Base-by-base conservation (phyloP, 2,113 vertebrate species). In the Tylochromis polylepis region DNA sequence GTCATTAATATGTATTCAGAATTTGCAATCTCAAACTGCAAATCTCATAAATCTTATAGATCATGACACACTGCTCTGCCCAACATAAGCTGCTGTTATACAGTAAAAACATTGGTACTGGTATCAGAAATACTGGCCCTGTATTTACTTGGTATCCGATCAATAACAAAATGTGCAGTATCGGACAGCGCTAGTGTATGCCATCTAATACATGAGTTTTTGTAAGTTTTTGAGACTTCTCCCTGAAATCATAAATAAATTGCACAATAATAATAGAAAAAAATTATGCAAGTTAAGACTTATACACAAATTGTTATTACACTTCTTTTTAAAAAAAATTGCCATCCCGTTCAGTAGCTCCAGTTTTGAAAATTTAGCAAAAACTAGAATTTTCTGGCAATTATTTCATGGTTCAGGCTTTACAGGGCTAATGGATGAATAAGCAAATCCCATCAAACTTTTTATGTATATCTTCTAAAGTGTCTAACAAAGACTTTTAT, bases 291-390 rank as follows among this genome's bases (percentile, higher is more conserved):
- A 65, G 36, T 65, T 34, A 6, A 34, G 31, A 34, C 31, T 34
- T 34, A 38, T 11, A n/a, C 60, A 65, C 6, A 22, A 65, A 38
- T 65, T 38, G 2, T 65, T 65, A 38, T 38, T 38, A 20, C 20
- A 38, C 38, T 38, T 38, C 1, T n/a, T 36, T 59, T 59, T 3
- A 0, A 0, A 18, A 0, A 18, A 36, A n/a, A 18, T 4, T 20
- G 31, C 5, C 59, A 36, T 31, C 12, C 20, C 5, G 31, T n/a
- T 65, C 60, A 65, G n/a, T 65, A 65, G 22, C 6, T 65, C 2
- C 34, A 38, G 20, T 65, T 38, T 65, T 65, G 11, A 65, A 65
- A n/a, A 65, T 36, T 18, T 65, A n/a, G 31, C 4, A 12, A n/a
- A 65, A n/a, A 0, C 31, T 65, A 65, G 31, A 65, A 65, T 12